phyloP scores from a whole-genome alignment of 1,140 invertebrate genomes.

The Carposina sasakii region DNA sequence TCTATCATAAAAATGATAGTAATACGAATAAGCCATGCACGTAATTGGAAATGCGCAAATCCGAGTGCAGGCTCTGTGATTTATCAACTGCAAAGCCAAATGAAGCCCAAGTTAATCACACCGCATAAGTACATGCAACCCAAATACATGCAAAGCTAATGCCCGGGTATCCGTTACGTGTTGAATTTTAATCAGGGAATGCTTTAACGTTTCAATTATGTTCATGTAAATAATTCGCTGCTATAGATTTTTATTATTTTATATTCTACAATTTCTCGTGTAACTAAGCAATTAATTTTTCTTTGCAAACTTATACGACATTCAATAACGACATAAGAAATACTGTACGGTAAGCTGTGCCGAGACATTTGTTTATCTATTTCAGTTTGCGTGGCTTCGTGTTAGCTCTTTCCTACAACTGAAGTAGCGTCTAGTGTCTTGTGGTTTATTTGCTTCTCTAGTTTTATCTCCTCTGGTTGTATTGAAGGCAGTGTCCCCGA shows the following conservation, averaged over 20 bases:
- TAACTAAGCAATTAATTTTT: neutral
- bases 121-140: too few relatives aligned
- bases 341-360: slow-evolving; percentile 42
- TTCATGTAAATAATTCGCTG: too few relatives aligned
- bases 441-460: slow-evolving; percentile 45
- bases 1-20: too few relatives aligned
- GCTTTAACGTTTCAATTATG: slow-evolving; percentile 45
- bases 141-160: too few relatives aligned
- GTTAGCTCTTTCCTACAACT: slow-evolving; percentile 35
- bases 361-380: slow-evolving; percentile 34
- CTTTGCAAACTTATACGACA: too few relatives aligned
- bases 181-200: too few relatives aligned
- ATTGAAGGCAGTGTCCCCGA: slow-evolving; percentile 71
- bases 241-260: slow-evolving; percentile 28
- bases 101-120: too few relatives aligned
- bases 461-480: slow-evolving; percentile 65
- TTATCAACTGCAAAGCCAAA: too few relatives aligned
- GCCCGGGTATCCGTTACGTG: too few relatives aligned
- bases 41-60: too few relatives aligned
- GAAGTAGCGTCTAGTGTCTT: slow-evolving; percentile 52
- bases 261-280: slow-evolving; percentile 10
- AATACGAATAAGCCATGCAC: too few relatives aligned
- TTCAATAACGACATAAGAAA: neutral
- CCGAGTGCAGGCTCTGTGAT: too few relatives aligned
- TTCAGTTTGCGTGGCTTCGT: slow-evolving; percentile 39